Evolutionary conservation across 2,888 invertebrate genomes (phyloP).

Genomic region (Fabriciana adippe): DNA sequence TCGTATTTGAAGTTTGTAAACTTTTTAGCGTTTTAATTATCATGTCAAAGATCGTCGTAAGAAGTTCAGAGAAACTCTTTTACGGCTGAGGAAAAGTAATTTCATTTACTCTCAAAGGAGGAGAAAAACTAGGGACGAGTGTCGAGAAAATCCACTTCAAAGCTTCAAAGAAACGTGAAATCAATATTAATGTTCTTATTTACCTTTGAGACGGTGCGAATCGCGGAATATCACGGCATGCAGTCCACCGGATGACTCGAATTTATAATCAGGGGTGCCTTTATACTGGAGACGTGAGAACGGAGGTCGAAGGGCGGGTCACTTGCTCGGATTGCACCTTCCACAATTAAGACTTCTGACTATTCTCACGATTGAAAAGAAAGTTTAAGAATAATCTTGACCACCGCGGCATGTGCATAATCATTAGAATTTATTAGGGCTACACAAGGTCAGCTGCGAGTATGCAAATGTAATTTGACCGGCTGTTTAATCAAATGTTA

Average conservation of each 20-base stretch:
- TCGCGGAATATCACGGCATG: constrained; percentile 59
- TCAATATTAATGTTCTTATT: constrained; percentile 80
- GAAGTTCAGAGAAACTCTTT: constrained; percentile 16
- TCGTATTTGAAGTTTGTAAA: background rate
- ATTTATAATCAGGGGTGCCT: constrained; percentile 76
- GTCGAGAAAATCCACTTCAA: constrained; percentile 67
- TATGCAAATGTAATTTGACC: constrained; percentile 64
- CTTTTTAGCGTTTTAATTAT: constrained; percentile 42
- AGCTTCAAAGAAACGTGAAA: constrained; percentile 71
- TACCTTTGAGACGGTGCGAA: constrained; percentile 68
- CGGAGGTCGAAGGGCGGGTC: constrained; percentile 69
- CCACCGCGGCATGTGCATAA: constrained; percentile 64
- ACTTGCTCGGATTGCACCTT: constrained; percentile 77
- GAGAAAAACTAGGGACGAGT: constrained; percentile 60
- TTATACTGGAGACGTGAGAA: constrained; percentile 70
- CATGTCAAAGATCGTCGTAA: constrained; percentile 48
- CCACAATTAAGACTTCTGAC: constrained; percentile 47
- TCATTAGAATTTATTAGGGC: constrained; percentile 77
- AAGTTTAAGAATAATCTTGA: constrained; percentile 62
- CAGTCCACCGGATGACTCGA: constrained; percentile 67
- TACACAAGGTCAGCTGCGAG: constrained; percentile 68
- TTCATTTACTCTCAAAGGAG: constrained; percentile 63
- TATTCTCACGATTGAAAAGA: constrained; percentile 74
- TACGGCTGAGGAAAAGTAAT: constrained; percentile 17
- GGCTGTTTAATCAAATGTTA: constrained; percentile 58